Conservation (phyloP, 2,888 invertebrate species). For the Tenthredo notha region DNA sequence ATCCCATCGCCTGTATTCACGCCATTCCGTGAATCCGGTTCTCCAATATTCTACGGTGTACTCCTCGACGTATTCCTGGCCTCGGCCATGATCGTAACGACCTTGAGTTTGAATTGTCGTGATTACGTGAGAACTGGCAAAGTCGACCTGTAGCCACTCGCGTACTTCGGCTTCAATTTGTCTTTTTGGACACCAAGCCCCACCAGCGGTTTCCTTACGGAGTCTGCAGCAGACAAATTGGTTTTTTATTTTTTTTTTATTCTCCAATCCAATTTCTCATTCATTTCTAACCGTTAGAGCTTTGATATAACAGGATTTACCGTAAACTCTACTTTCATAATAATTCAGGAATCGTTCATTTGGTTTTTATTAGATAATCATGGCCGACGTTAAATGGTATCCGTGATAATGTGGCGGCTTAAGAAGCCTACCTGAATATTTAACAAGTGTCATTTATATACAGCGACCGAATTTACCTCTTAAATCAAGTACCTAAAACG, state of each 20-base stretch:
- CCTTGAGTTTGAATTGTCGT: slow-evolving; percentile 89
- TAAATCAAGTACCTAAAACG: slow-evolving; percentile 22
- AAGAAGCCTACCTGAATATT: slow-evolving; percentile 16
- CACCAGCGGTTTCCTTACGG: slow-evolving; percentile 85
- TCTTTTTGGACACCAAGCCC: slow-evolving; percentile 89
- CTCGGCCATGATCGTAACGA: slow-evolving; percentile 87
- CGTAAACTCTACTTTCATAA: background rate
- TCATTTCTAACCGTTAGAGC: background rate
- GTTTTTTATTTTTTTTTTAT: background rate
- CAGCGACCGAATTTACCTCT: slow-evolving; percentile 1
- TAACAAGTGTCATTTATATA: slow-evolving; percentile 31
- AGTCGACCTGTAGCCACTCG: slow-evolving; percentile 85
- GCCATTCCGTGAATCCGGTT: slow-evolving; percentile 82
- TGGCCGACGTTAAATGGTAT: background rate
- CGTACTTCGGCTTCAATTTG: slow-evolving; percentile 83
- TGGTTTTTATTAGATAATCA: background rate
- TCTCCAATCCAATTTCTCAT: background rate
- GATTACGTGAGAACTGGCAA: slow-evolving; percentile 82
- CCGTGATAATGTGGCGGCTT: background rate
- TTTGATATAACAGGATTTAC: background rate
- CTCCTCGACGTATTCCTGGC: slow-evolving; percentile 87
- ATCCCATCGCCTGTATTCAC: slow-evolving; percentile 84
- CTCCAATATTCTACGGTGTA: slow-evolving; percentile 86
- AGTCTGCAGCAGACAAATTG: slow-evolving; percentile 80
- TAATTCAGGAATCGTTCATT: slow-evolving; percentile 10